These are phyloP conservation scores for Agrotis ipsilon DNA, from an alignment of 2,888 invertebrate species.

Conservation along the genomic window DNA sequence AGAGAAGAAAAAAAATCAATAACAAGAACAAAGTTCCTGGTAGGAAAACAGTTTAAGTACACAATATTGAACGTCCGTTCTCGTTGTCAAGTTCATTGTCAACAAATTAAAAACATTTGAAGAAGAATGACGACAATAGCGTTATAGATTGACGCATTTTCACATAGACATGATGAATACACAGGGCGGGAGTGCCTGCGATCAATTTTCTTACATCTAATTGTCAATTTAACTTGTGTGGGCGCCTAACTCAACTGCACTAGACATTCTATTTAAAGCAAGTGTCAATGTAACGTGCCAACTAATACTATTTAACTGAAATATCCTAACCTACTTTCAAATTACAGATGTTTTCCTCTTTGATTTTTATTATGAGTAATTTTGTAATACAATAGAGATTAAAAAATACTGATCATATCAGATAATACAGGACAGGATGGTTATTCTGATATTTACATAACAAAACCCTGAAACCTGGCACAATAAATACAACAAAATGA, in stretches of 20 bases:
- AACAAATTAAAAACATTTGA: slow-evolving; percentile 61
- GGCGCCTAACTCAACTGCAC: slow-evolving; percentile 72
- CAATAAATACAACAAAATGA: slow-evolving; percentile 34
- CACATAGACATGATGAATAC: slow-evolving; percentile 30
- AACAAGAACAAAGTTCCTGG: slow-evolving; percentile 35
- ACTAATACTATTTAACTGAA: slow-evolving; percentile 78
- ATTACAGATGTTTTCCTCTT: slow-evolving; percentile 50
- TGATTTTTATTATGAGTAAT: slow-evolving; percentile 34
- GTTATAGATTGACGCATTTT: slow-evolving; percentile 51
- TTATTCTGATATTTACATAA: slow-evolving; percentile 43
- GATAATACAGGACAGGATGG: slow-evolving; percentile 35
- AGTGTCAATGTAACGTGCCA: slow-evolving; percentile 85
- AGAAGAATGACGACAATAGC: slow-evolving; percentile 55
- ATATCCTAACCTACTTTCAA: slow-evolving; percentile 75
- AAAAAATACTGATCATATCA: slow-evolving; percentile 31
- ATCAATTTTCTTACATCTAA: slow-evolving; percentile 54
- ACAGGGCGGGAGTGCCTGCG: slow-evolving; percentile 18
- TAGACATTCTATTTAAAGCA: slow-evolving; percentile 82
- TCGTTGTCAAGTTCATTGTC: slow-evolving; percentile 59
- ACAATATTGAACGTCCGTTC: slow-evolving; percentile 39
- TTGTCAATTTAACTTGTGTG: slow-evolving; percentile 63
- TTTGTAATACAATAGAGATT: slow-evolving; percentile 14
- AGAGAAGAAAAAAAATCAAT: slow-evolving; percentile 11
- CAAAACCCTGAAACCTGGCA: slow-evolving; percentile 41
- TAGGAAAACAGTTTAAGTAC: slow-evolving; percentile 23